These are phyloP conservation scores for Tetrax tetrax DNA, from an alignment of 2,113 vertebrate genomes.

Conservation along the genomic window DNA sequence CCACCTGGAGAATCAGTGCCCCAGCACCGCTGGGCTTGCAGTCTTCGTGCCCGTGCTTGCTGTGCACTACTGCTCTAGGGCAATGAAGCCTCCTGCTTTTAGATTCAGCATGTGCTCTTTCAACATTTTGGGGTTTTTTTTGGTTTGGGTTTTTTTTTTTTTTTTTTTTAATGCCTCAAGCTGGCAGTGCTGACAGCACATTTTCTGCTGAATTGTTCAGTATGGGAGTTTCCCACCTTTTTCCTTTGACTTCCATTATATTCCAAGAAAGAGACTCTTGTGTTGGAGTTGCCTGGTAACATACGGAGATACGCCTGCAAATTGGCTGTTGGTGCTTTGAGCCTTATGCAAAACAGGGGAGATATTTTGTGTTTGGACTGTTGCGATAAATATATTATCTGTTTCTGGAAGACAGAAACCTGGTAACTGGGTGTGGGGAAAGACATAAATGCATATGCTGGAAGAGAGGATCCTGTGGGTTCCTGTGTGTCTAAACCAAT, in stretches of 20 bases:
- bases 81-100: background rate
- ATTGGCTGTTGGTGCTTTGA: background rate
- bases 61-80: too few species aligned
- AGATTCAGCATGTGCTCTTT: background rate
- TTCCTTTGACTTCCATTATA: background rate
- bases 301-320: background rate
- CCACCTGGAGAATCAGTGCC: background rate
- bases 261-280: background rate
- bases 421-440: background rate
- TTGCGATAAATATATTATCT: background rate
- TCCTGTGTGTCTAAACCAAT: background rate
- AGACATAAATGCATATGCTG: background rate
- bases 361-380: background rate
- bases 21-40: background rate
- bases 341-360: background rate
- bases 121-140: background rate
- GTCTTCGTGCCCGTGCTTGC: background rate
- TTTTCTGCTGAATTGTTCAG: background rate
- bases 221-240: background rate
- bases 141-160: too few species aligned
- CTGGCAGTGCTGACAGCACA: background rate
- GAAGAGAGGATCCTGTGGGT: background rate
- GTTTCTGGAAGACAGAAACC: background rate
- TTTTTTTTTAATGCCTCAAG: background rate
- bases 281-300: conserved; percentile 11